A percentile compares a stretch with the other conserved stretches of the same genome.
Conservation (phyloP, 2,888 invertebrate genomes). For the Chrysolina oricalcia region DNA sequence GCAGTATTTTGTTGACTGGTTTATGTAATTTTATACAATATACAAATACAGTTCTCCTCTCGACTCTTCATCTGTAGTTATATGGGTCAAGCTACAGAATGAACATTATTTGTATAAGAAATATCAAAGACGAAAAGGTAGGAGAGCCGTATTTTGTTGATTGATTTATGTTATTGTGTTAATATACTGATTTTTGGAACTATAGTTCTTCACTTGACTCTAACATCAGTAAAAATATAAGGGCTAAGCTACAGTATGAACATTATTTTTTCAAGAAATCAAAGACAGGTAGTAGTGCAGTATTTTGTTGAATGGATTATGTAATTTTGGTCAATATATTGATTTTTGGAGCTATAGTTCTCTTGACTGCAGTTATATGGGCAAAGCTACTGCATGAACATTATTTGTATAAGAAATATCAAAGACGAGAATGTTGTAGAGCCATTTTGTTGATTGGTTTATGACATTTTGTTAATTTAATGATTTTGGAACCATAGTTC, state of each 20-base stretch:
- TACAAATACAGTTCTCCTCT: no score
- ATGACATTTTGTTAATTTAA: no score
- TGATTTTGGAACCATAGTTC: no score
- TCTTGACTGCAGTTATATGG: no score
- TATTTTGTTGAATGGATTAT: slow-evolving; percentile 3
- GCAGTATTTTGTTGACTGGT: slow-evolving; percentile 23
- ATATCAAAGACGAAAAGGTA: slow-evolving; percentile 28
- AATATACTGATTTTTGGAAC: no score
- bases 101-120: slow-evolving; percentile 61
- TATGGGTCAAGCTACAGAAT: slow-evolving; percentile 88
- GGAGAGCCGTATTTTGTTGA: slow-evolving; percentile 26
- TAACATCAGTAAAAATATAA: slow-evolving; percentile 90
- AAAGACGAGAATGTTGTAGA: slow-evolving; percentile 21
- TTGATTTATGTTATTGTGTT: neutral
- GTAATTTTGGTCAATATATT: no score
- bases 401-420: slow-evolving; percentile 21
- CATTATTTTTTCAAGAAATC: slow-evolving; percentile 53
- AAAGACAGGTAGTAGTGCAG: slow-evolving; percentile 34
- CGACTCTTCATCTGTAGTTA: slow-evolving; percentile 84
- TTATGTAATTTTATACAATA: neutral
- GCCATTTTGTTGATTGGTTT: neutral
- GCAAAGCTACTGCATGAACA: slow-evolving; percentile 81
- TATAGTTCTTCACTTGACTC: no score
- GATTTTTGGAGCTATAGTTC: no score
- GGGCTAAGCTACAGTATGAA: slow-evolving; percentile 85